Evolutionary conservation across 2,113 vertebrate genomes (phyloP), one percentile per base, ranked within the genome.

Genomic region (Gasterosteus nipponicus): DNA sequence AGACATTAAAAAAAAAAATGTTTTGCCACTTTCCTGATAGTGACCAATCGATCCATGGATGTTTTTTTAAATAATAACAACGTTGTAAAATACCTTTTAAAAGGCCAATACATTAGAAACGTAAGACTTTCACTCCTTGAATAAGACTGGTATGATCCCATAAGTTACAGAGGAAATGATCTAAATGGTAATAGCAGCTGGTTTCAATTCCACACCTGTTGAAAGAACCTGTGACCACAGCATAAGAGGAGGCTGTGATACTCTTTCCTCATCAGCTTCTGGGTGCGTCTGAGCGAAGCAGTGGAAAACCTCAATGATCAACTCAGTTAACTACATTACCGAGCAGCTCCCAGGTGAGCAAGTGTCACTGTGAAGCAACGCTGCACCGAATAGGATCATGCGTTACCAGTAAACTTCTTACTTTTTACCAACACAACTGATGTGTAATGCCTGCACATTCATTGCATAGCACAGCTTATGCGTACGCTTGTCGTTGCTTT

Each of bases 131-230:
- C 10, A 67, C 47, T 71, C 26, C 35, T 44, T 59, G 22, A 59
- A 59, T 11, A 31, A 10, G 9, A 72, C 41, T 9, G 31, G 19
- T 29, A 39, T 63, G 63, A 49, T 10, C 65, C 11, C 19, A 73
- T 12, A 46, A 31, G 15, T 54, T 46, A 54, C 11, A 41, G 10
- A 58, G 22, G n/a, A 1, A 3, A 26, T 6, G 18, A 7, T 54
- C 29, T 11, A 61, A 61, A 18, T 2, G 1, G 3, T 44, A 1
- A 61, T 7, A 12, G 8, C 59, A 53, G 49, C 31, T 42, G n/a
- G 51, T 47, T 62, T 67, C 19, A 80, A 49, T 51, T 18, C 18
- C n/a, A 44, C 62, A 83, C 60, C 57, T 76, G 57, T 54, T 72
- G 49, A 46, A 59, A 46, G 33, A 15, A 16, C 19, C 42, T 35